Conservation (phyloP, 1,140 invertebrate genomes). For the Lutraria rhynchaena region DNA sequence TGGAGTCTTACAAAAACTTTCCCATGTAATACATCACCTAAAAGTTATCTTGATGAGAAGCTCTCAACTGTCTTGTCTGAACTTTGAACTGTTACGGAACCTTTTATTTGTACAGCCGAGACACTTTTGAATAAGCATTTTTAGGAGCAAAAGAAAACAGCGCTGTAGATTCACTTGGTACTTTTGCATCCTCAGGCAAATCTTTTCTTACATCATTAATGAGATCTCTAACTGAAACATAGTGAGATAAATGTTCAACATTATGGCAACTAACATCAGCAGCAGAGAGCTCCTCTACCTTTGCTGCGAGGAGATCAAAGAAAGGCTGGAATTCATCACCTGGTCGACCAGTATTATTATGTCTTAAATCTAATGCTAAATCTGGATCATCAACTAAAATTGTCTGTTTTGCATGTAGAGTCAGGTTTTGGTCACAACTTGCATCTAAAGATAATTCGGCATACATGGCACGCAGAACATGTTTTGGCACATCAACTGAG, state of each 20-base stretch:
- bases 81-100: slow-evolving; percentile 49
- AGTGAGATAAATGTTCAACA: slow-evolving; percentile 35
- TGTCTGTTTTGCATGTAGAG: slow-evolving; percentile 20
- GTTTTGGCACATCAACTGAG: no score
- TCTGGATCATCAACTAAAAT: slow-evolving; percentile 47
- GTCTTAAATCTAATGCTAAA: slow-evolving; percentile 37
- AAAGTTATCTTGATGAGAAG: slow-evolving; percentile 56
- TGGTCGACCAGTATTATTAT: slow-evolving; percentile 34
- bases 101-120: slow-evolving; percentile 37
- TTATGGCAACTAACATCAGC: slow-evolving; percentile 38
- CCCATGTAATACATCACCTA: no score
- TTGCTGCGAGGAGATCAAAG: slow-evolving; percentile 14
- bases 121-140: slow-evolving; percentile 33
- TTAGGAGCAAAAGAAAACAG: slow-evolving; percentile 54
- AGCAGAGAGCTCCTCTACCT: slow-evolving; percentile 37
- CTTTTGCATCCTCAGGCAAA: slow-evolving; percentile 5
- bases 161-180: slow-evolving; percentile 54
- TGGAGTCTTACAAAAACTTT: no score
- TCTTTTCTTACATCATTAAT: slow-evolving; percentile 1
- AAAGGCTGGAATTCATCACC: slow-evolving; percentile 29
- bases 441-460: slow-evolving; percentile 7
- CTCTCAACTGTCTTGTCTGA: slow-evolving; percentile 49
- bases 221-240: slow-evolving; percentile 36
- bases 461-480: slow-evolving; percentile 40
- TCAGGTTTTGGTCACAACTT: background rate